Evolutionary conservation across 2,797 vertebrate species (phyloP).

Genomic region (Hafferia zeledoni): DNA sequence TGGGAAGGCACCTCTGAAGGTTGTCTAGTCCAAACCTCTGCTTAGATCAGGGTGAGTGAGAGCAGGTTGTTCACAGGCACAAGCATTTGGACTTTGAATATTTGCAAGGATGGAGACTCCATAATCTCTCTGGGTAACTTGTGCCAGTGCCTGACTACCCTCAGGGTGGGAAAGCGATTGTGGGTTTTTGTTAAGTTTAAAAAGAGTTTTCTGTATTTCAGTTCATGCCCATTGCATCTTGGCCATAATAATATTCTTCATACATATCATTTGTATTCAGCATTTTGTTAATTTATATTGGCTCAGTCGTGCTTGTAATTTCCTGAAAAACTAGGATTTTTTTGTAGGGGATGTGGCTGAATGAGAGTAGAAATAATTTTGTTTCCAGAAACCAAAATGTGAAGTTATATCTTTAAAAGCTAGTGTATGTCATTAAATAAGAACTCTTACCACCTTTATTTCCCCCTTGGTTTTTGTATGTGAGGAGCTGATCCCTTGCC

Average conservation of each 20-base stretch:
- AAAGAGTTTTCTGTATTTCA: not conserved
- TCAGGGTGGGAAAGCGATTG: not conserved
- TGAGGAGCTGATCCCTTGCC: not conserved
- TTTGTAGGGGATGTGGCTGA: not conserved
- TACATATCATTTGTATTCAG: not conserved
- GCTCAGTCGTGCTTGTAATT: not conserved
- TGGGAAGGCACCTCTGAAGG: not conserved
- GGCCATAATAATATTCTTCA: not conserved
- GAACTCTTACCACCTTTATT: not conserved
- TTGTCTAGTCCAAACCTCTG: rapidly evolving
- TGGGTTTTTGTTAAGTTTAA: not conserved
- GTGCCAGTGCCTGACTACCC: not conserved
- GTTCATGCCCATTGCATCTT: not conserved
- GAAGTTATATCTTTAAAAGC: not conserved
- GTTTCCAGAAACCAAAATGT: not conserved
- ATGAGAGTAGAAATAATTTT: not conserved
- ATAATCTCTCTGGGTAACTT: not conserved
- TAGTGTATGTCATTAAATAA: not conserved
- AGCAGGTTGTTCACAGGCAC: not conserved
- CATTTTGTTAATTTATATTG: not conserved
- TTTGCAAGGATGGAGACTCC: not conserved
- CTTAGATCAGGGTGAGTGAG: not conserved
- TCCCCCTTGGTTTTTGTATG: rapidly evolving
- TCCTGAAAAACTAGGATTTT: not conserved
- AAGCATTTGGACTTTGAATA: not conserved